Evolutionary conservation across 1,140 invertebrate species (phyloP), one percentile per base, ranked within the genome.

Genomic region (Venturia canescens): DNA sequence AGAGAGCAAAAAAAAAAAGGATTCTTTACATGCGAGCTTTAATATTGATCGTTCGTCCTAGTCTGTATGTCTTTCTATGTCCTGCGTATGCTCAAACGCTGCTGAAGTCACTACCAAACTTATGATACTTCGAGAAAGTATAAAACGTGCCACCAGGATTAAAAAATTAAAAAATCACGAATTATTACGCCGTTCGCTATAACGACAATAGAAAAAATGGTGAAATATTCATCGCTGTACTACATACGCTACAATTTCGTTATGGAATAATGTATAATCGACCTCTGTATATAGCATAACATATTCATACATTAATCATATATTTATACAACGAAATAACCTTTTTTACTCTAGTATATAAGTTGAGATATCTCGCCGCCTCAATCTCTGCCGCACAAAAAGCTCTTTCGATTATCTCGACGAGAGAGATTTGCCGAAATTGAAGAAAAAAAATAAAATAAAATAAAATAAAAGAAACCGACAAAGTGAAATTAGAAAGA

Each of bases 31-130:
- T 86, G 84, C 83, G 80, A 88, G 89, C 87, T 44, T 87, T 89
- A 31, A 83, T 85, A 71, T 84, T 83, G 80, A 85, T 70, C 86
- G 82, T 86, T 84, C 83, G 80, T 84, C 86, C 85, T 86, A 27
- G 70, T 87, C 83, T 87, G 84, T 89, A 83, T 87, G 79, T 89
- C 79, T 86, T 83, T 85, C 76, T 89, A 79, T 87, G 83, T 86
- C 84, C 81, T 88, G 83, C 85, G 85, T 83, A 87, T 81, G 87
- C 84, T 86, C 83, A 88, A 83, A 88, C 82, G 86, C 88, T 88
- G 85, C 88, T 88, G 83, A 84, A 82, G 53, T 84, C 84, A 82
- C 57, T 83, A 60, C 80, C 70, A 57, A 82, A 66, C 84, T 85
- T 7, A 70, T 80, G 31, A 70, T 84, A 38, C 78, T 76, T 27